Evolutionary conservation across 2,797 vertebrate species (phyloP).

Genomic region (Microctenopoma stevenorrisi): DNA sequence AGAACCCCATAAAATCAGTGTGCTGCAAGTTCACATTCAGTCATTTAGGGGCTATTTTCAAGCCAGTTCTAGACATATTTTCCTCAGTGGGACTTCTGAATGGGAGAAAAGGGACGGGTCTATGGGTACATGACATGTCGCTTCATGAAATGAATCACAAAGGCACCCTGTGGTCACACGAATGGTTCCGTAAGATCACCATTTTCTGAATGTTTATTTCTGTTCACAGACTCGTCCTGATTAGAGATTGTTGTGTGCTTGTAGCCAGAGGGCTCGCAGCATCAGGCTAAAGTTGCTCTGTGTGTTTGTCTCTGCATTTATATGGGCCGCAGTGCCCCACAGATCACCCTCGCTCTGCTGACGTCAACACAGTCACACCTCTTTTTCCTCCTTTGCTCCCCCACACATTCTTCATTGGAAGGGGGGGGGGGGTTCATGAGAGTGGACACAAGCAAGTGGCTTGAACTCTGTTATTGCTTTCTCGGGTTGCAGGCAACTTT

Average conservation of each 20-base stretch:
- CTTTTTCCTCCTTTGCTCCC: slow-evolving; percentile 56
- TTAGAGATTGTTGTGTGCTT: slow-evolving; percentile 52
- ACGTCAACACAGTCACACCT: slow-evolving; percentile 57
- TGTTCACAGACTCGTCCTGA: slow-evolving; percentile 24
- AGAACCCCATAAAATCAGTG: slow-evolving; percentile 15
- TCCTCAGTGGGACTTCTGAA: neutral
- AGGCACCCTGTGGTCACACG: neutral
- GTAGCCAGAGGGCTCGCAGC: slow-evolving; percentile 37
- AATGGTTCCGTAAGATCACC: slow-evolving; percentile 29
- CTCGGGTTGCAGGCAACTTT: slow-evolving; percentile 77
- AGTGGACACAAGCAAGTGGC: slow-evolving; percentile 60
- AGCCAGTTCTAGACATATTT: slow-evolving; percentile 7
- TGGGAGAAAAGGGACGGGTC: neutral
- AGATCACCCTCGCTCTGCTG: slow-evolving; percentile 53
- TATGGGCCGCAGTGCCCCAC: slow-evolving; percentile 40
- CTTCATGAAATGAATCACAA: slow-evolving; percentile 1
- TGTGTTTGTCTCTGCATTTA: slow-evolving; percentile 30
- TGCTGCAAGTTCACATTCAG: slow-evolving; percentile 6
- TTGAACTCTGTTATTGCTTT: slow-evolving; percentile 66
- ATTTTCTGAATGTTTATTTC: slow-evolving; percentile 20
- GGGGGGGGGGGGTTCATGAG: slow-evolving; percentile 24
- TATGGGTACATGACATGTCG: neutral
- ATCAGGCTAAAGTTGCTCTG: slow-evolving; percentile 36
- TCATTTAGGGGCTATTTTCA: neutral
- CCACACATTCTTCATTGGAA: slow-evolving; percentile 50